Base-by-base conservation (phyloP, 1,140 invertebrate species). In the Physella acuta region DNA sequence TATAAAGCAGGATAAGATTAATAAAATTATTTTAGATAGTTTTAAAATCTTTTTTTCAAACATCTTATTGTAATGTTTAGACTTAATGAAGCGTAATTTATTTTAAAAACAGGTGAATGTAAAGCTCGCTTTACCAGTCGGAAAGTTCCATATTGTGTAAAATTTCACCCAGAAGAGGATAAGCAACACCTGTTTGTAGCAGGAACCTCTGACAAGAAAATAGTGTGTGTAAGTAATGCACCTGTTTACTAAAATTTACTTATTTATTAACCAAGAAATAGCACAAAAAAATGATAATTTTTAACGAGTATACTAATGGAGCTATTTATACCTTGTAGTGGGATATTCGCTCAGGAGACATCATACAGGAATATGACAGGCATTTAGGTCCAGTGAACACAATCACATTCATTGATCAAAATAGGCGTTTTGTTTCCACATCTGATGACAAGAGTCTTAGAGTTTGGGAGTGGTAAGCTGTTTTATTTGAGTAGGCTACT, bases 381-480 rank as follows among this genome's bases (percentile, higher is more conserved):
- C 98, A 99, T 90, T 89, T 99, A 63, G 97, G 97, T 26, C 95
- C 97, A 26, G 96, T 99, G 0, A 99, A 99, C 85, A 93, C 95
- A 0, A 98, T 99, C 72, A 99, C 97, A 3, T 99, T 99, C 87
- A 95, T 99, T 20, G 98, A 99, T 87, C 95, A 98, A 78, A 98
- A 99, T 86, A 87, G 97, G 63, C 86, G 97, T 80, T 99, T 99
- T 87, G 96, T 99, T 0, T 95, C 95, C 17, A 99, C 97, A 0
- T 99, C 97, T 0, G 98, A 99, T 85, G 98, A 99, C 82, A 99
- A 99, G 86, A 97, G 94, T 85, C 87, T 99, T 71, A 87, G 98
- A 62, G 97, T 99, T 64, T 99, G 98, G 98, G 98, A 99, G 89
- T 99, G 97, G 97, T 93, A 84, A 82, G 85, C 86, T 24, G 67